These are phyloP conservation scores for Sycon ciliatum DNA, from an alignment of 37 sponge, comb jelly and placozoan genomes.

Conservation along the genomic window DNA sequence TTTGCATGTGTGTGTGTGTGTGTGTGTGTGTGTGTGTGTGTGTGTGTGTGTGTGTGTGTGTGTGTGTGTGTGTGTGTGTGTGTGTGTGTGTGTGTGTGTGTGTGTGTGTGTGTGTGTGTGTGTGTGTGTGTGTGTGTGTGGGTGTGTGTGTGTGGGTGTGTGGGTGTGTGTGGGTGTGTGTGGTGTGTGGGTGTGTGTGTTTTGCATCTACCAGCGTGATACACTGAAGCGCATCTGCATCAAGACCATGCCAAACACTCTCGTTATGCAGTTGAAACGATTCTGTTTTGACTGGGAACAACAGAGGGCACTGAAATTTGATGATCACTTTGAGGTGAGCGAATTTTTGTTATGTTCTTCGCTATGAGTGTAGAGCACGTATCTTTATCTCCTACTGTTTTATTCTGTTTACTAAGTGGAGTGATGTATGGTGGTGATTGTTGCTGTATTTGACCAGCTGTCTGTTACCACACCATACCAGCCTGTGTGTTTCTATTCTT, in stretches of 20 bases:
- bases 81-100: too few relatives aligned
- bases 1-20: too few relatives aligned
- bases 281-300: slow-evolving; percentile 94
- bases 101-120: too few relatives aligned
- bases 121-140: too few relatives aligned
- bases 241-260: slow-evolving; percentile 71
- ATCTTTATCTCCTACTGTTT: neutral
- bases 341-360: neutral
- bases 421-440: too few relatives aligned
- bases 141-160: too few relatives aligned
- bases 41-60: too few relatives aligned
- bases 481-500: too few relatives aligned
- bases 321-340: slow-evolving; percentile 64
- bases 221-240: slow-evolving; percentile 83
- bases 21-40: too few relatives aligned
- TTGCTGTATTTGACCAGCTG: neutral
- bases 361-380: neutral
- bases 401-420: neutral
- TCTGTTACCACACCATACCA: neutral
- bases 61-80: too few relatives aligned
- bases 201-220: slow-evolving; percentile 50
- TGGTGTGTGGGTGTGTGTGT: neutral
- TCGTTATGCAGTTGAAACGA: slow-evolving; percentile 88
- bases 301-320: slow-evolving; percentile 79
- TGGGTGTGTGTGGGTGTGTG: neutral